Evolutionary conservation across 2,888 invertebrate genomes (phyloP).

Genomic region (Smittia aterrima): DNA sequence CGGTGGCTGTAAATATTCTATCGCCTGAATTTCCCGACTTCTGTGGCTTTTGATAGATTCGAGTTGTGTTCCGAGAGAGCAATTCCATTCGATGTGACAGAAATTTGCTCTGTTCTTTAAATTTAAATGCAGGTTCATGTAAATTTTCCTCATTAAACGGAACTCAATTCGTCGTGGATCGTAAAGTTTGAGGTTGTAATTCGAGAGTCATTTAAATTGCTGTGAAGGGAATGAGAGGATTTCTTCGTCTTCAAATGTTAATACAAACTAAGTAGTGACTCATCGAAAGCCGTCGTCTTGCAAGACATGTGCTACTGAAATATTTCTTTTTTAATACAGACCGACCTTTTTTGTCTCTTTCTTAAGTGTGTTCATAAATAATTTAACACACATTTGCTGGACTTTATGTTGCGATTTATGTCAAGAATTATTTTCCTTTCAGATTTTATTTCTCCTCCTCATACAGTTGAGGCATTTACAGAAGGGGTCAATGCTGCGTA

Average conservation of each 20-base stretch:
- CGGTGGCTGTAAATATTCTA: neutral
- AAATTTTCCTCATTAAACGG: conserved; percentile 31
- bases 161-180: neutral
- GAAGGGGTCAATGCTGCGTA: neutral
- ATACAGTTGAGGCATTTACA: neutral
- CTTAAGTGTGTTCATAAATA: conserved; percentile 34
- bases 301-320: neutral
- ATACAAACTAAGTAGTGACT: neutral
- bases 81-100: neutral
- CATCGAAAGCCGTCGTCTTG: neutral
- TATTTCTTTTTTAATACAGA: neutral
- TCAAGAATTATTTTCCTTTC: neutral
- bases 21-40: neutral
- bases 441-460: neutral
- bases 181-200: neutral
- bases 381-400: conserved; percentile 36
- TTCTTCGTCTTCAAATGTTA: neutral
- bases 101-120: neutral
- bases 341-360: neutral
- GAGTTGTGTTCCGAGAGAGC: neutral
- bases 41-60: neutral
- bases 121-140: conserved; percentile 24
- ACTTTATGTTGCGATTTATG: conserved; percentile 21
- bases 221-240: neutral
- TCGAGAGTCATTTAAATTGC: neutral